phyloP scores from a whole-genome alignment of 2,888 invertebrate genomes.

The Conomelus anceps region DNA sequence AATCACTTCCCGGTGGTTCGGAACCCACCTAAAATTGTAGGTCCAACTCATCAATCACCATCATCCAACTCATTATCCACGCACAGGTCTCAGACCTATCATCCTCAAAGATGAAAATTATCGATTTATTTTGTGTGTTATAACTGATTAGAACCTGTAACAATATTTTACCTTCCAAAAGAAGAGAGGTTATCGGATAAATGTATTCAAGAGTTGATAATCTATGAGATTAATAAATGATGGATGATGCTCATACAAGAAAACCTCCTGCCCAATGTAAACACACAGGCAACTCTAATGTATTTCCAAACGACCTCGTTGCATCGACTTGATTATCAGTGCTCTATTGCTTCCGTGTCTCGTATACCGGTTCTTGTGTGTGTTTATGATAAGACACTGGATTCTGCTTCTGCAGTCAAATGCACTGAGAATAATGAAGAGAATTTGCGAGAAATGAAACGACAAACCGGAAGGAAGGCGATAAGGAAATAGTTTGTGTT shows the following conservation, averaged over 20 bases:
- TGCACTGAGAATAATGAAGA: not conserved
- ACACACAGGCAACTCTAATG: not conserved
- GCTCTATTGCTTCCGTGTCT: not conserved
- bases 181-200: too few relatives aligned
- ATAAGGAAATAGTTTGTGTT: not conserved
- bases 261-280: not conserved
- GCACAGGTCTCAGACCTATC: too few relatives aligned
- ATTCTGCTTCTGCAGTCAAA: not conserved
- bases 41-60: too few relatives aligned
- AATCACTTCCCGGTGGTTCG: too few relatives aligned
- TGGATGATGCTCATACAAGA: not conserved
- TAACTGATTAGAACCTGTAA: too few relatives aligned
- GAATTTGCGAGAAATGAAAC: not conserved
- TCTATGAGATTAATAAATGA: not conserved
- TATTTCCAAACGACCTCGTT: not conserved
- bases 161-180: too few relatives aligned
- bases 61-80: too few relatives aligned
- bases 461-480: not conserved
- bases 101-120: too few relatives aligned
- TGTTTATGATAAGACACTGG: not conserved
- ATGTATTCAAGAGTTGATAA: too few relatives aligned
- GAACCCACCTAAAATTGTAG: too few relatives aligned
- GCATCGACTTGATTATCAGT: not conserved
- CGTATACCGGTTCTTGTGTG: not conserved
- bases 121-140: too few relatives aligned